phyloP scores from a whole-genome alignment of 92 coral and sea anemone species.

The Epizoanthus ramosus region DNA sequence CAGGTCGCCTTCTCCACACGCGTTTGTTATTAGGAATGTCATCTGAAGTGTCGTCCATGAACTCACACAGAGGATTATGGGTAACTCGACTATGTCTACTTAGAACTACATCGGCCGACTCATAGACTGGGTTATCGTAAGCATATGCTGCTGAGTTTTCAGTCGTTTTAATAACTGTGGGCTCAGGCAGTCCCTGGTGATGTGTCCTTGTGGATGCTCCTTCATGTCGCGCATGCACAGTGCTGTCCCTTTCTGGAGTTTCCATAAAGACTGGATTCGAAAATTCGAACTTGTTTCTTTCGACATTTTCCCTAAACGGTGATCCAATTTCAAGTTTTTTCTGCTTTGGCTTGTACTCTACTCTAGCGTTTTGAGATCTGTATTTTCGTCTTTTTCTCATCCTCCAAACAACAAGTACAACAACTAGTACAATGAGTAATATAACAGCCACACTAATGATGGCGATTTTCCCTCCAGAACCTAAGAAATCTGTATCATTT shows the following conservation, averaged over 20 bases:
- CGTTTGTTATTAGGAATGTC: slow-evolving; percentile 27
- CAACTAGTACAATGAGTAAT: slow-evolving; percentile 43
- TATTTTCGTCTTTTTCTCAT: slow-evolving; percentile 54
- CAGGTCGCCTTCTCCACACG: slow-evolving; percentile 30
- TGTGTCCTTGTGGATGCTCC: not conserved
- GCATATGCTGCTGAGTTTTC: slow-evolving; percentile 54
- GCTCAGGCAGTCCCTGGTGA: slow-evolving; percentile 19
- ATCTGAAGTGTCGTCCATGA: slow-evolving; percentile 30
- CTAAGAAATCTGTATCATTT: slow-evolving; percentile 29
- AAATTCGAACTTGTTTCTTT: slow-evolving; percentile 52
- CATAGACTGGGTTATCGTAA: slow-evolving; percentile 70
- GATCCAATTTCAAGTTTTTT: slow-evolving; percentile 57
- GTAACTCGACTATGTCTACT: slow-evolving; percentile 55
- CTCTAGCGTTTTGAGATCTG: slow-evolving; percentile 59
- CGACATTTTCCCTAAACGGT: slow-evolving; percentile 71
- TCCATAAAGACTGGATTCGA: slow-evolving; percentile 61
- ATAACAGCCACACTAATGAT: slow-evolving; percentile 48
- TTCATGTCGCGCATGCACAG: not conserved
- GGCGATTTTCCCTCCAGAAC: slow-evolving; percentile 52
- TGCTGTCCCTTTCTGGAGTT: slow-evolving; percentile 27
- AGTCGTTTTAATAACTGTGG: slow-evolving; percentile 59
- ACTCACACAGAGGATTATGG: slow-evolving; percentile 55
- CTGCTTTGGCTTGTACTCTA: slow-evolving; percentile 50
- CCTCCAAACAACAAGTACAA: slow-evolving; percentile 47
- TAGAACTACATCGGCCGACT: slow-evolving; percentile 64